Evolutionary conservation across 64 coral and sea anemone genomes (phyloP), one percentile per base, ranked within the genome.

Genomic region (Montipora efflorescens): DNA sequence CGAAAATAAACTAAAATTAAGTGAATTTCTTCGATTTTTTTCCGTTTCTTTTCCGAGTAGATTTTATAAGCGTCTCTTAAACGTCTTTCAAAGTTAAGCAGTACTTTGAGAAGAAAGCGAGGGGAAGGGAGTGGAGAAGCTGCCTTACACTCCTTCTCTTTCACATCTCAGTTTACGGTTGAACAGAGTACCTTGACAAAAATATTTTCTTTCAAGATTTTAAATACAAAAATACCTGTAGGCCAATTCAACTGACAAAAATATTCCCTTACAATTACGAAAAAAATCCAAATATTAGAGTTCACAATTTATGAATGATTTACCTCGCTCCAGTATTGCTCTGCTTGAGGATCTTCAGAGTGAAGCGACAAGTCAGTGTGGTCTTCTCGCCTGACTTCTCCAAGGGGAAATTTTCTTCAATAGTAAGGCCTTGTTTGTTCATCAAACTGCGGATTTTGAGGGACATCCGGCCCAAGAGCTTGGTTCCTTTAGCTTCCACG

Each of bases 401-500:
- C 11, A 98, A 82, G 1, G 52, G 46, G 9, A 96, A 96, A 6
- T 71, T 75, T 59, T 94, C 91, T 58, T 96, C 94, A 22, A 91
- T 49, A 7, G 62, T 80, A 91, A 98, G 83, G 19, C 79, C 91
- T 61, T 64, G 67, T 76, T 96, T 93, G 66, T 83, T 84, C 67
- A 94, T 53, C 82, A 95, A 43, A 15, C 59, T 77, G 59, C 79
- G 78, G 43, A 95, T 81, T 43, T 44, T 80, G 76, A 93, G 95
- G 8, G 52, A 90, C 76, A 95, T 72, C 19, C 55, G 13, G 52
- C 97, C 97, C 43, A 98, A 70, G 11, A 80, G 71, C 46, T 92
- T 89, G 48, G 92, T 96, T 19, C 97, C 91, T 22, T 96, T 96
- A 45, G 87, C 69, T 72, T 98, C 97, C 43, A 98, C 94, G 43